phyloP scores from a whole-genome alignment of 2,888 invertebrate genomes.

The Callimorpha dominula region DNA sequence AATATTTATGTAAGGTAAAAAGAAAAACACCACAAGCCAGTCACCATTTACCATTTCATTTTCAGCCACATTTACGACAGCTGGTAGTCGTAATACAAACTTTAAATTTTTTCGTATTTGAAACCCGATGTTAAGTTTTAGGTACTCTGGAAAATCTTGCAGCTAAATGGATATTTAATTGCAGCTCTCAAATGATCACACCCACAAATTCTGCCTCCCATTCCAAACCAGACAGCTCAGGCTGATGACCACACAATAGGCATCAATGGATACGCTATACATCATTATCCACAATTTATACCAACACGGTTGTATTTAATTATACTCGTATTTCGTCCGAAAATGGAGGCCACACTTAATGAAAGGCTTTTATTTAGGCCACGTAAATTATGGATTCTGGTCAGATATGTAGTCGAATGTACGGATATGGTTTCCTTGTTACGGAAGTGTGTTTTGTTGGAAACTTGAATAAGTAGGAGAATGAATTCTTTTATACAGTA shows the following conservation, averaged over 20 bases:
- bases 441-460: neutral
- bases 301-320: slow-evolving; percentile 45
- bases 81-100: neutral
- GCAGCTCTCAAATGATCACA: neutral
- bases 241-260: neutral
- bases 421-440: neutral
- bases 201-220: neutral
- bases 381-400: slow-evolving; percentile 44
- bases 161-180: neutral
- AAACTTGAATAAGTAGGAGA: neutral
- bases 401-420: slow-evolving; percentile 18
- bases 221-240: neutral
- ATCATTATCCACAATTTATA: slow-evolving; percentile 45
- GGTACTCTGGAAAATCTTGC: too few relatives aligned
- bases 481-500: neutral
- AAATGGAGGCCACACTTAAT: slow-evolving; percentile 51
- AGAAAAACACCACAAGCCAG: too few relatives aligned
- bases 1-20: too few relatives aligned
- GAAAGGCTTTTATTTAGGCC: slow-evolving; percentile 57
- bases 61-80: neutral
- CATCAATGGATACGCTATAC: slow-evolving; percentile 22
- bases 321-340: slow-evolving; percentile 41
- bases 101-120: neutral
- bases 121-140: too few relatives aligned
- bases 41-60: neutral